Percentiles rank a stretch among this genome's conserved stretches.
phyloP scores from a whole-genome alignment of 2,888 invertebrate species.

The Germaria angustata region DNA sequence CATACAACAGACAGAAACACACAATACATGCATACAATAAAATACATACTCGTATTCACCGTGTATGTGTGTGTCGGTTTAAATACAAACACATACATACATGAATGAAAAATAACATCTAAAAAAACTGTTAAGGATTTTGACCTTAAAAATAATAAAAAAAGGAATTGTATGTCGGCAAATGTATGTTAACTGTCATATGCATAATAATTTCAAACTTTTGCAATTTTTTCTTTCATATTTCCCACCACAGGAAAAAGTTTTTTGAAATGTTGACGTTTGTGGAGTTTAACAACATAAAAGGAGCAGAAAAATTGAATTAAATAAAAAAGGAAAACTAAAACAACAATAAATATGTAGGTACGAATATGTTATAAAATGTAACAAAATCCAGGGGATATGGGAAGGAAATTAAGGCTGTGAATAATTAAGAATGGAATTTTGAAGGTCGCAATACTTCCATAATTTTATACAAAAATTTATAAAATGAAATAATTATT shows the following conservation, averaged over 20 bases:
- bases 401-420: background rate
- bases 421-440: constrained; percentile 7
- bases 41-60: background rate
- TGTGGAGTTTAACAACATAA: background rate
- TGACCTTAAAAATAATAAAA: too few relatives aligned
- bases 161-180: constrained; percentile 21
- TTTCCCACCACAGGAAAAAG: background rate
- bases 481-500: too few relatives aligned
- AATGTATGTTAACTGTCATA: constrained; percentile 58
- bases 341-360: background rate
- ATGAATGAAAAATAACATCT: constrained; percentile 22
- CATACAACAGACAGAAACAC: constrained; percentile 4
- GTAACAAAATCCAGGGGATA: background rate
- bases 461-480: background rate
- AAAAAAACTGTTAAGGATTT: constrained; percentile 59
- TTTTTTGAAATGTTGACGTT: constrained; percentile 26
- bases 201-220: constrained; percentile 36
- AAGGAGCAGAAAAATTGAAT: background rate
- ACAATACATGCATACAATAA: background rate
- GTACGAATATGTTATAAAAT: background rate
- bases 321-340: background rate
- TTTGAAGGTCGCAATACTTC: constrained; percentile 40
- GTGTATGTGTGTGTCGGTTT: background rate
- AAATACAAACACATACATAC: background rate
- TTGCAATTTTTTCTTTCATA: background rate